phyloP scores from a whole-genome alignment of 2,888 invertebrate species.

The Pristionchus entomophagus region DNA sequence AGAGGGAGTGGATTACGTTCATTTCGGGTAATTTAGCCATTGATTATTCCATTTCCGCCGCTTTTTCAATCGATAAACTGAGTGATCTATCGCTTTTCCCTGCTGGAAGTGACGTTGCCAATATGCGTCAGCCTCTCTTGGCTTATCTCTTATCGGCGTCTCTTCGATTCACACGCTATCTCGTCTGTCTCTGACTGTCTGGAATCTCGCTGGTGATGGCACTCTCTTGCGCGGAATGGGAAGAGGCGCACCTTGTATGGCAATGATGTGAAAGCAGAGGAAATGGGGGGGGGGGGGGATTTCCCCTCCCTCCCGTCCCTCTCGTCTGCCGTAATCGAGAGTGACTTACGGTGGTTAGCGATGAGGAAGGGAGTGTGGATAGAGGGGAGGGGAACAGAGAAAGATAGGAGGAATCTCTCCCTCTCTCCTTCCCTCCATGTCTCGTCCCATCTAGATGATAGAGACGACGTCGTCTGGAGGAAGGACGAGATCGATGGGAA shows the following conservation, averaged over 20 bases:
- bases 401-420: not conserved
- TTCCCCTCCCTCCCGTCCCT: not conserved
- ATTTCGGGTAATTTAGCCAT: conserved; percentile 53
- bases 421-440: not conserved
- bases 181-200: not conserved
- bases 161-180: not conserved
- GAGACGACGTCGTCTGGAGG: conserved; percentile 22
- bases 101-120: not conserved
- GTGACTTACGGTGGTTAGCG: conserved; percentile 43
- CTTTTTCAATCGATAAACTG: conserved; percentile 7
- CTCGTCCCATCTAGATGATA: conserved; percentile 9
- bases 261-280: not conserved
- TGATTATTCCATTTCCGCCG: not conserved
- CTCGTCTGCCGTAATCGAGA: conserved; percentile 13
- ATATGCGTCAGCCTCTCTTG: conserved; percentile 36
- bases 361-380: conserved; percentile 5
- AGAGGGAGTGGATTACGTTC: conserved; percentile 84
- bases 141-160: conserved; percentile 11
- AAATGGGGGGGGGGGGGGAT: not conserved
- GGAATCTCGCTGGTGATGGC: not conserved
- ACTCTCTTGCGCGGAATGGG: not conserved
- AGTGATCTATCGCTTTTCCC: not conserved
- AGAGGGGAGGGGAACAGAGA: conserved; percentile 30
- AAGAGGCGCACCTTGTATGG: conserved; percentile 5
- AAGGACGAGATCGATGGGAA: not conserved